Conservation (phyloP, 2,797 vertebrate genomes). For the Craterocephalus amniculus region DNA sequence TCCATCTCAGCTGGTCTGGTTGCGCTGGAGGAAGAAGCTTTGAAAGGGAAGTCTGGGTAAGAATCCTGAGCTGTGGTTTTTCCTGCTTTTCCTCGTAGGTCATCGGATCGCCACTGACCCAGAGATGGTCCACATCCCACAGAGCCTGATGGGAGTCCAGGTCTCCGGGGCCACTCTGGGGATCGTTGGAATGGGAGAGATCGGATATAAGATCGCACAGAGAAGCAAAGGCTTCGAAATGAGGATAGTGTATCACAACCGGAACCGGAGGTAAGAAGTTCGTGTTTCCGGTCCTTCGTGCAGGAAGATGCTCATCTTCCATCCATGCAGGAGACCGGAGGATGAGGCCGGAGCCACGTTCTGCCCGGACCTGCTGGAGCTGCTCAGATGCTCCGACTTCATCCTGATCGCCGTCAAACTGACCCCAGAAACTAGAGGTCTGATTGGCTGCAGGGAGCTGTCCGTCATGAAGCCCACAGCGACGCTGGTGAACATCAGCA, state of each 20-base stretch:
- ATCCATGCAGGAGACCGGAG: constrained; percentile 64
- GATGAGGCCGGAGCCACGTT: constrained; percentile 81
- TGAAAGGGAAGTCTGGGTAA: no score
- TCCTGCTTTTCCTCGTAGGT: constrained; percentile 16
- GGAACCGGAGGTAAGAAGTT: constrained; percentile 77
- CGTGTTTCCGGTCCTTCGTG: no score
- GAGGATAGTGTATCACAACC: constrained; percentile 85
- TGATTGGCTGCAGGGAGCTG: constrained; percentile 79
- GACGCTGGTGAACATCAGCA: constrained; percentile 82
- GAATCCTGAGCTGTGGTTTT: no score
- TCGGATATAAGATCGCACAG: constrained; percentile 82
- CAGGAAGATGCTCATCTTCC: no score
- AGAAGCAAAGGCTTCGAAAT: constrained; percentile 84
- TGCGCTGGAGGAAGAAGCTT: no score
- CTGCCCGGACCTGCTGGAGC: constrained; percentile 77
- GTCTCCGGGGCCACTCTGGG: constrained; percentile 82
- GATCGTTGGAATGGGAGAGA: constrained; percentile 83
- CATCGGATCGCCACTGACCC: constrained; percentile 37
- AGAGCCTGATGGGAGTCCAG: constrained; percentile 31
- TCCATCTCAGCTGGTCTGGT: no score
- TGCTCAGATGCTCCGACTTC: constrained; percentile 81
- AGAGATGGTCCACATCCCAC: constrained; percentile 10
- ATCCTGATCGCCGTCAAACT: constrained; percentile 75
- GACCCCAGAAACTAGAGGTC: constrained; percentile 69
- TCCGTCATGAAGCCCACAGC: constrained; percentile 82